Percentiles rank a stretch among this genome's conserved stretches.
Evolutionary conservation across 2,113 vertebrate species (phyloP).

Genomic region (Semicossyphus pulcher): DNA sequence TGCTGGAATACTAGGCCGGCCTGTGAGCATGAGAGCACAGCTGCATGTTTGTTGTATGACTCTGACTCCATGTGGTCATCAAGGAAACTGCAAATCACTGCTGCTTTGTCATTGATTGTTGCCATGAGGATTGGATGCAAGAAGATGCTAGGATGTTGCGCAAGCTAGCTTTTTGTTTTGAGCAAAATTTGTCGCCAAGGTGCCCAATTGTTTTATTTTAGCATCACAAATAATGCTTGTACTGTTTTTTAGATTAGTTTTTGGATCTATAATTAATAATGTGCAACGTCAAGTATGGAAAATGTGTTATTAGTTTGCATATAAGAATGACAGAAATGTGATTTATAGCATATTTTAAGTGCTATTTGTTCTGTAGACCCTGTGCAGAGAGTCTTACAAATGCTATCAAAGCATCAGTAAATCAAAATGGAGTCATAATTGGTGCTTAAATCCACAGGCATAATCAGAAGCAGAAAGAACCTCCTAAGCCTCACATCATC

Average conservation of each 20-base stretch:
- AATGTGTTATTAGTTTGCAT: neutral
- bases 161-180: neutral
- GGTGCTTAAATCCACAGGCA: conserved; percentile 23
- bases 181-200: too few species aligned
- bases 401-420: conserved; percentile 10
- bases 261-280: neutral
- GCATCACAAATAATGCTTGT: too few species aligned
- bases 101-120: neutral
- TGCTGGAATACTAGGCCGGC: conserved; percentile 31
- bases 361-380: neutral
- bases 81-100: conserved; percentile 61
- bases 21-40: conserved; percentile 6
- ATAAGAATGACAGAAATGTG: neutral
- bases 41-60: conserved; percentile 65
- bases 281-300: neutral
- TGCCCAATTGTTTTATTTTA: too few species aligned
- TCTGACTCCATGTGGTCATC: conserved; percentile 75
- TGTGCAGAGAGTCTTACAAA: neutral
- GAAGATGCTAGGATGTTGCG: neutral
- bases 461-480: conserved; percentile 12
- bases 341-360: neutral
- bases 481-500: conserved; percentile 15
- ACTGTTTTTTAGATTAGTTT: too few species aligned
- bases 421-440: conserved; percentile 14
- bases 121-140: neutral